A percentile compares a stretch with the other conserved stretches of the same genome.
These are phyloP conservation scores for Apostichopus japonicus DNA, from an alignment of 35 echinoderm and acorn worm genomes.

Conservation along the genomic window DNA sequence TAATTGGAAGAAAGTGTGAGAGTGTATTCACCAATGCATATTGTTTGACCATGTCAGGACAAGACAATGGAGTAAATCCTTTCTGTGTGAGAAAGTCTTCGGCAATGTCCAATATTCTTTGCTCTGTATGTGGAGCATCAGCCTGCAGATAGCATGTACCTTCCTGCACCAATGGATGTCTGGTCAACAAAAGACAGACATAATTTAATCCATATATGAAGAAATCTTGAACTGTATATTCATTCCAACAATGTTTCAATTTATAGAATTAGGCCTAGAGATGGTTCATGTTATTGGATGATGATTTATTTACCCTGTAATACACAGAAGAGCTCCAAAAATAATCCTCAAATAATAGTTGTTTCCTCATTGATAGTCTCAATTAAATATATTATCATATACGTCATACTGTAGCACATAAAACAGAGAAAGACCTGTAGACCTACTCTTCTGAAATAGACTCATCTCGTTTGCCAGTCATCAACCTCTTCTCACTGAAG, in stretches of 20 bases:
- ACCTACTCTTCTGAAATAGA: background rate
- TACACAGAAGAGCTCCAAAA: too few relatives aligned
- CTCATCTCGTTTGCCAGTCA: background rate
- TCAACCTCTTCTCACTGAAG: background rate
- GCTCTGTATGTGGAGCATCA: background rate
- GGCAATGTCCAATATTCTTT: slow-evolving; percentile 1
- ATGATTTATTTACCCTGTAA: too few relatives aligned
- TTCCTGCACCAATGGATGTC: background rate
- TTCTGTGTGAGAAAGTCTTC: slow-evolving; percentile 4
- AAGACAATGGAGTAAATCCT: slow-evolving; percentile 42
- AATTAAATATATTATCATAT: too few relatives aligned
- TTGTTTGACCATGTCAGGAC: slow-evolving; percentile 38
- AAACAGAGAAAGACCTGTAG: too few relatives aligned
- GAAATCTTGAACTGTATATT: too few relatives aligned
- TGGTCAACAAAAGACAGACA: background rate
- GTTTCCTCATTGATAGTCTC: too few relatives aligned
- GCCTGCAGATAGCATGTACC: slow-evolving; percentile 14
- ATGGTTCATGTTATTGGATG: too few relatives aligned
- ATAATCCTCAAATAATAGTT: too few relatives aligned
- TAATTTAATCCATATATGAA: too few relatives aligned
- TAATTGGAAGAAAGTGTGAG: background rate
- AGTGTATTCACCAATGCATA: slow-evolving; percentile 38
- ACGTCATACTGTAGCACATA: too few relatives aligned
- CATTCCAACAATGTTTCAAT: too few relatives aligned
- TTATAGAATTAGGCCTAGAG: too few relatives aligned